Evolutionary conservation across 2,888 invertebrate genomes (phyloP).

Genomic region (Blera fallax): DNA sequence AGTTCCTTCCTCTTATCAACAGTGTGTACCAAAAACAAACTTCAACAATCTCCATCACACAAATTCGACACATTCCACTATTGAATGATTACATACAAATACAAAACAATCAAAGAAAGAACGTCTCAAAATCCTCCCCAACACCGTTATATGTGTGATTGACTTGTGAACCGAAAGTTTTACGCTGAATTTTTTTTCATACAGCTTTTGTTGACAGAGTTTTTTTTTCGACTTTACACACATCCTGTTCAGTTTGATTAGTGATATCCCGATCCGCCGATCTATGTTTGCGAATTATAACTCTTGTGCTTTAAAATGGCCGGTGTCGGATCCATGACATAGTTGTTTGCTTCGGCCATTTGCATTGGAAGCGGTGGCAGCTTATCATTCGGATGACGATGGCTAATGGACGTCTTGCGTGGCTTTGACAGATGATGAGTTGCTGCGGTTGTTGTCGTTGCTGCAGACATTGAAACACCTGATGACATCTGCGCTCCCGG

Average conservation of each 20-base stretch:
- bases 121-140: slow-evolving; percentile 71
- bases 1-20: background rate
- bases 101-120: slow-evolving; percentile 57
- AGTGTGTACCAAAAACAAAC: background rate
- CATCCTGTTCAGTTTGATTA: slow-evolving; percentile 47
- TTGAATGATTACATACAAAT: background rate
- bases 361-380: slow-evolving; percentile 86
- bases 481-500: slow-evolving; percentile 73
- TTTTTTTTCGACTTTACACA: slow-evolving; percentile 6
- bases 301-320: slow-evolving; percentile 80
- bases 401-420: slow-evolving; percentile 84
- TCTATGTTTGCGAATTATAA: slow-evolving; percentile 79
- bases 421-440: slow-evolving; percentile 81
- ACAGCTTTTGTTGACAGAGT: background rate
- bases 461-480: slow-evolving; percentile 63
- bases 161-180: slow-evolving; percentile 31
- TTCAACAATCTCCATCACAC: slow-evolving; percentile 1
- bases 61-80: slow-evolving; percentile 35
- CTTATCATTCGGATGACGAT: slow-evolving; percentile 90
- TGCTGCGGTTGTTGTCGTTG: slow-evolving; percentile 30
- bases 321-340: slow-evolving; percentile 83
- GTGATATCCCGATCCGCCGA: slow-evolving; percentile 44
- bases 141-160: slow-evolving; percentile 67
- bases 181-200: background rate
- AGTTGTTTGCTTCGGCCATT: slow-evolving; percentile 87